phyloP scores from a whole-genome alignment of 2,797 vertebrate species.

The Myiotriccus ornatus region DNA sequence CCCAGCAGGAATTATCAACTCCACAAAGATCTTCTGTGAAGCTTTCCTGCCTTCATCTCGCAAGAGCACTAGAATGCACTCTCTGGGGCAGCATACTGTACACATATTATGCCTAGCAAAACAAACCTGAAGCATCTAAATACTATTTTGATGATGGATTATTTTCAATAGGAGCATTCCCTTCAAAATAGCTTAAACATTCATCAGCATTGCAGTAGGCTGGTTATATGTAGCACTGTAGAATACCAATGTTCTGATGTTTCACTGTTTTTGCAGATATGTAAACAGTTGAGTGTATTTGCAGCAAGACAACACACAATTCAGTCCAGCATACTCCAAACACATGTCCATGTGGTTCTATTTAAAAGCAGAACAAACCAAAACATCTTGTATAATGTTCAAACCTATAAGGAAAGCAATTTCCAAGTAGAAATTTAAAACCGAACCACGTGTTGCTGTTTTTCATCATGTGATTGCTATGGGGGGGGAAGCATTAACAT shows the following conservation, averaged over 20 bases:
- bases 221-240: background rate
- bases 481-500: background rate
- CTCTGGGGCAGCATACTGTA: background rate
- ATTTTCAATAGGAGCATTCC: background rate
- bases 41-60: background rate
- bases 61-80: background rate
- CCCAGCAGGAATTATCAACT: background rate
- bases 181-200: background rate
- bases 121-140: background rate
- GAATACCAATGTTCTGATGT: background rate
- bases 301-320: background rate
- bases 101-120: background rate
- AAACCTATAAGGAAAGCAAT: background rate
- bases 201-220: background rate
- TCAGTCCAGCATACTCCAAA: background rate
- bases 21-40: background rate
- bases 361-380: background rate
- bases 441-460: background rate
- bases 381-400: background rate
- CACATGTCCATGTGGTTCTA: background rate
- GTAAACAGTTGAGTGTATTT: background rate
- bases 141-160: accelerated
- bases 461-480: background rate
- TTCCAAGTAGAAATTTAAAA: background rate
- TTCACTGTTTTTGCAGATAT: background rate